Evolutionary conservation across 2,797 vertebrate species (phyloP).

Genomic region (Odontamblyopus rebecca): DNA sequence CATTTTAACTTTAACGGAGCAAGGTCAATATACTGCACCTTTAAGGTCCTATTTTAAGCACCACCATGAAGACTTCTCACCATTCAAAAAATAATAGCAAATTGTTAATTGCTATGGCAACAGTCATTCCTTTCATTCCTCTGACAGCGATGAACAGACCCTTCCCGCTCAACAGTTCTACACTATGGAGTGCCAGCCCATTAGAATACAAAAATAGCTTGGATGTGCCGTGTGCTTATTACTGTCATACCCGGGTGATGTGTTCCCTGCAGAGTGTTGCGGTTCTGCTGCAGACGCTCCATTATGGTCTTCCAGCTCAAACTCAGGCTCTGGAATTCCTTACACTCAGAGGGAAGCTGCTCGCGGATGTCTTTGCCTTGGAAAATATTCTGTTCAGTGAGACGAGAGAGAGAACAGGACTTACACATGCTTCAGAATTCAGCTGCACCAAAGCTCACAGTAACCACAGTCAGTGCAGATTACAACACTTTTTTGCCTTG

Average conservation of each 20-base stretch:
- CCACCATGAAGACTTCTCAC: no score
- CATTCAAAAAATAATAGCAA: no score
- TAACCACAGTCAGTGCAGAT: not conserved
- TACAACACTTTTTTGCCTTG: not conserved
- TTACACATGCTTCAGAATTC: not conserved
- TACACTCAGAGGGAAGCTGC: slow-evolving; percentile 83
- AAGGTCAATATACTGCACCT: no score
- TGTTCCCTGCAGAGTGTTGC: slow-evolving; percentile 82
- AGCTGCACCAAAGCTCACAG: not conserved
- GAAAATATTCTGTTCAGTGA: slow-evolving; percentile 84
- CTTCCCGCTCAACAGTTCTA: not conserved
- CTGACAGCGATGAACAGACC: no score
- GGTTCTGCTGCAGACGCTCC: slow-evolving; percentile 75
- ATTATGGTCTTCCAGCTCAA: slow-evolving; percentile 83
- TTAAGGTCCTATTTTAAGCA: no score
- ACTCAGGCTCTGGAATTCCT: slow-evolving; percentile 82
- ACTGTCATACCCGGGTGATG: slow-evolving; percentile 79
- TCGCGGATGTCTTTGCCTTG: slow-evolving; percentile 87
- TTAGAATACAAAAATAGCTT: slow-evolving; percentile 2
- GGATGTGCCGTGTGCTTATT: not conserved
- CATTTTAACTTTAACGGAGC: no score
- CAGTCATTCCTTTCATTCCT: no score
- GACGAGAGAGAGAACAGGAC: not conserved
- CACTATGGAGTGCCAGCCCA: not conserved
- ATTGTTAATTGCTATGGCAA: no score